Conservation (phyloP, 2,797 vertebrate species). For the Danio choprae region DNA sequence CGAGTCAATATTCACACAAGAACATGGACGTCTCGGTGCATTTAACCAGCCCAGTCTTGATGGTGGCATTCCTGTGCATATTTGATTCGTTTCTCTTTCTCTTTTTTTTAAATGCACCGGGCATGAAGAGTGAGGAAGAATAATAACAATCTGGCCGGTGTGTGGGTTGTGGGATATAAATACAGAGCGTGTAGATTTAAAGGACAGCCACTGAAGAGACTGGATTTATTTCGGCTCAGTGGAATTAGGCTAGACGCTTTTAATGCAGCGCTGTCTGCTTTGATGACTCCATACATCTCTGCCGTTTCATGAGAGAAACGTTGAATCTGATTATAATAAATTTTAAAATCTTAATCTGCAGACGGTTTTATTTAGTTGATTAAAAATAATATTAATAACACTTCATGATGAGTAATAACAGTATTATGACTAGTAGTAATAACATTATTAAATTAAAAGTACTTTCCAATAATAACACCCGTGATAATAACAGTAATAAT, state of each 20-base stretch:
- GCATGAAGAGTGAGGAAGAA: neutral
- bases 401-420: too few relatives aligned
- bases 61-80: slow-evolving; percentile 13
- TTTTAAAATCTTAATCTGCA: neutral
- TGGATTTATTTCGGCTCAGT: slow-evolving; percentile 40
- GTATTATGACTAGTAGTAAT: too few relatives aligned
- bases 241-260: slow-evolving; percentile 35
- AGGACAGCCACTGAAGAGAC: slow-evolving; percentile 5
- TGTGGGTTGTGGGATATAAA: slow-evolving; percentile 31
- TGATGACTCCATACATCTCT: neutral
- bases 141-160: neutral
- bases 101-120: neutral
- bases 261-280: slow-evolving; percentile 22
- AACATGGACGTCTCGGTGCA: slow-evolving; percentile 4
- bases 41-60: neutral
- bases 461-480: too few relatives aligned
- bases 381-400: neutral
- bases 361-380: neutral
- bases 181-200: slow-evolving; percentile 33
- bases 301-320: neutral
- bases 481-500: too few relatives aligned
- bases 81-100: neutral
- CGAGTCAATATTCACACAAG: slow-evolving; percentile 30
- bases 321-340: neutral
- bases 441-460: too few relatives aligned